Evolutionary conservation across 2,797 vertebrate species (phyloP), one percentile per base, ranked within the genome.

Genomic region (Benthosema pterotum): DNA sequence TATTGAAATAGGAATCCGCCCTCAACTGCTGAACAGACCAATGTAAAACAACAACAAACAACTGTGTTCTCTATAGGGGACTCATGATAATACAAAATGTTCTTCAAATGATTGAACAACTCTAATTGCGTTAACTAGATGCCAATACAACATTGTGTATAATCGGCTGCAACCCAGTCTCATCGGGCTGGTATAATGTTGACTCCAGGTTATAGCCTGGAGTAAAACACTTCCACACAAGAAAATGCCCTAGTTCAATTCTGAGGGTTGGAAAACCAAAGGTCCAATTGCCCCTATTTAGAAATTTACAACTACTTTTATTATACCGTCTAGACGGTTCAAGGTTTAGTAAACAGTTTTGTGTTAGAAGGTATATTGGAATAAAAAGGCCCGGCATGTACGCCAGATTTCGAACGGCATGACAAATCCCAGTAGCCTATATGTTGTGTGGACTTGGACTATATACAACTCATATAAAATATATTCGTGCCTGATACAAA

Each of bases 311-410:
- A 92, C 95, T 93, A 86, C 71, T 92, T 98, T 99, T 97, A 99
- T 96, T 95, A 91, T 95, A 94, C 94, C 95, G 97, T 98, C 97
- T 99, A 98, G 97, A 99, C 96, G 93, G 96, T 97, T 98, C 97
- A 97, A 98, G 95, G 95, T 98, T 98, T 98, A 95, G 95, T 96
- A 98, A 98, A 98, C 95, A 97, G 92, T 92, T 87, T 90, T 87
- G 85, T 92, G 91, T 93, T 94, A 93, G 80, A 91, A 90, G 92
- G 90, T 89, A 92, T 92, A 93, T 32, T 86, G 82, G 81, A 86
- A 84, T 87, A 85, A 87, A 72, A 77, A 79, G 78, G 74, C 53
- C 64, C 32, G 32, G 11, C 32, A 74, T 66, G 71, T 67, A 57
- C 42, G 32, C 71, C 74, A 67, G 54, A 61, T 32, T 53, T 55